phyloP scores from a whole-genome alignment of 2,113 vertebrate genomes.

The Dryoscopus gambensis region DNA sequence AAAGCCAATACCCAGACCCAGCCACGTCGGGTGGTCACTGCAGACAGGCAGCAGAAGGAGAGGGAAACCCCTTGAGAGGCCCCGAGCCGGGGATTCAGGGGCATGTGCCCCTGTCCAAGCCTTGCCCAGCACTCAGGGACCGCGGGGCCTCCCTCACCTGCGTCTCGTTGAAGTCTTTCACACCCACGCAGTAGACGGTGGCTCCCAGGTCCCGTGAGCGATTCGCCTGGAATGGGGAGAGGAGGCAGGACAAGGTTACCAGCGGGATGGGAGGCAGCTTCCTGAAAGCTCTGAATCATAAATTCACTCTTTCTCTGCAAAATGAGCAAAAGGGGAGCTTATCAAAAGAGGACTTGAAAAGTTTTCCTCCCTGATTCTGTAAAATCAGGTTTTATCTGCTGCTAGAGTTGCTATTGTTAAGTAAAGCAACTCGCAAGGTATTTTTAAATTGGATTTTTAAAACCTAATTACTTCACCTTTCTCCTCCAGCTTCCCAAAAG shows the following conservation, averaged over 20 bases:
- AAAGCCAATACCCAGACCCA: background rate
- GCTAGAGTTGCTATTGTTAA: background rate
- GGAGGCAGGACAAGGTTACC: too few species aligned
- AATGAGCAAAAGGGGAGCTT: background rate
- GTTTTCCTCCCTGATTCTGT: background rate
- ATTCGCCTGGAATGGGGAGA: slow-evolving; percentile 81
- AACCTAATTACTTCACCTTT: background rate
- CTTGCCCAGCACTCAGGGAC: accelerated
- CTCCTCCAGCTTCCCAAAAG: background rate
- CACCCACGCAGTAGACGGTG: slow-evolving; percentile 94
- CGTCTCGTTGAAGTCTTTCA: slow-evolving; percentile 99
- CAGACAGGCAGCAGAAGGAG: background rate
- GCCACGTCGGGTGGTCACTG: background rate
- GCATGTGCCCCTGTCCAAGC: accelerated
- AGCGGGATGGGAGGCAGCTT: accelerated
- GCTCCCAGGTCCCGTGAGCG: slow-evolving; percentile 92
- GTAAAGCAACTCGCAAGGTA: background rate
- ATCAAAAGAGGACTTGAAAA: background rate
- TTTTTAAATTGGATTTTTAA: background rate
- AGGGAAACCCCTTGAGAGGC: too few species aligned
- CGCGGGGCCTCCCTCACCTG: slow-evolving; percentile 76
- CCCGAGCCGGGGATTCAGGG: background rate
- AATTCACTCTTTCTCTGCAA: background rate
- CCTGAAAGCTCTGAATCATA: background rate
- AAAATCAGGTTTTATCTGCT: background rate